Base-by-base conservation (phyloP, 2,113 vertebrate genomes). In the Tretioscincus oriximinensis region DNA sequence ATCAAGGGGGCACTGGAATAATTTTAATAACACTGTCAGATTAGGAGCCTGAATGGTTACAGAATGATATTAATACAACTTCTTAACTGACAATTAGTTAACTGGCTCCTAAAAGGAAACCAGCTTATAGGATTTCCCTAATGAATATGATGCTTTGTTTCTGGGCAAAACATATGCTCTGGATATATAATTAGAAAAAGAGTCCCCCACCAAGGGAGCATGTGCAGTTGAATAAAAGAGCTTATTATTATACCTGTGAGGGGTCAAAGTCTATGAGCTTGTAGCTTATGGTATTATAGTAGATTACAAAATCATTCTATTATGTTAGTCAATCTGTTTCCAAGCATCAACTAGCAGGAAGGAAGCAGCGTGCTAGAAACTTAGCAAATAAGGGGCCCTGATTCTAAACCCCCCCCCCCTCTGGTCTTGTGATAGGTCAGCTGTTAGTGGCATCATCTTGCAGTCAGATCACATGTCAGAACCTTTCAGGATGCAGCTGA, bases 231-330 rank as follows among this genome's bases (percentile, higher is more conserved):
- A 93, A 94, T 96, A 96, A 98, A 96, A 93, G 95, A 93, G 93
- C 93, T 96, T 96, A 96, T 98, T 96, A 96, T 98, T 97, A 97
- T 97, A 98, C 96, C 97, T 97, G 95, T 81, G 81, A 95, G 93
- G 95, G 97, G 97, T 97, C 97, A 97, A 97, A 97, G 97, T 98
- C 97, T 97, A 93, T 95, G 94, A 96, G 96, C 95, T 96, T 95
- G 93, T 93, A 93, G 97, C 93, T 99, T 97, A 98, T 95, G 91
- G 96, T 96, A 97, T 98, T 98, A 98, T 95, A 94, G 95, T 96
- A 96, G 96, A 98, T 99, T 98, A 97, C 96, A 97, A 96, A 97
- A 98, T 97, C 96, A 96, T 93, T 97, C 95, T 93, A 96, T 97
- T 96, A 95, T 95, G 94, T 94, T 95, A 95, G 95, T 96, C 94